A percentile compares a stretch with the other conserved stretches of the same genome.
phyloP scores from a whole-genome alignment of 1,140 invertebrate species.

The Elysia chlorotica region DNA sequence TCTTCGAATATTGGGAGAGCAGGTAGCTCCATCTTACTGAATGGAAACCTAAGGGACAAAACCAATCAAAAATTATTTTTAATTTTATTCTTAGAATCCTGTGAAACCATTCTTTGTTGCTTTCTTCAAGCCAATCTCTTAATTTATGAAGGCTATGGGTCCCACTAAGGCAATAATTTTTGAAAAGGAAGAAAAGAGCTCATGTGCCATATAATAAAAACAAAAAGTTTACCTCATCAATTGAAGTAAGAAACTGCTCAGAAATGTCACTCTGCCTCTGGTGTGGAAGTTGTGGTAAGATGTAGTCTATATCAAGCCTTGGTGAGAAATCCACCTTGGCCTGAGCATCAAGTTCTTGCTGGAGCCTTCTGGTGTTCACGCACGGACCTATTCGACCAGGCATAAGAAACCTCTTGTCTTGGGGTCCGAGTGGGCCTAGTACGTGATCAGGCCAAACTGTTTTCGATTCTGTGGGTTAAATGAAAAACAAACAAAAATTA shows the following conservation, averaged over 20 bases:
- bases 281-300: conserved; percentile 6
- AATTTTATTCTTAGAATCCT: no score
- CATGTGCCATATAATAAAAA: no score
- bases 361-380: not conserved
- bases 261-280: conserved; percentile 15
- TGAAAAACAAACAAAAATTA: not conserved
- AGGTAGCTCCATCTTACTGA: no score
- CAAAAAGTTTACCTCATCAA: conserved; percentile 15
- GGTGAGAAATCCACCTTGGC: not conserved
- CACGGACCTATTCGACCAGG: conserved; percentile 68
- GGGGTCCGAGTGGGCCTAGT: conserved; percentile 64
- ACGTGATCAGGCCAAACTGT: conserved; percentile 36
- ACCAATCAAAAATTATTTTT: no score
- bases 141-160: no score
- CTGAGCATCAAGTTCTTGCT: not conserved
- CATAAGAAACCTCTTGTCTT: conserved; percentile 73
- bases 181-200: no score
- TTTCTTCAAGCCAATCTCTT: no score
- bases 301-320: not conserved
- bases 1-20: no score
- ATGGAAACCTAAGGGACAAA: no score
- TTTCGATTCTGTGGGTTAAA: not conserved
- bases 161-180: no score
- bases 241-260: conserved; percentile 23
- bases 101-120: no score